Base-by-base conservation (phyloP, 1,140 invertebrate genomes). In the Pseudomyrmex pallidus region DNA sequence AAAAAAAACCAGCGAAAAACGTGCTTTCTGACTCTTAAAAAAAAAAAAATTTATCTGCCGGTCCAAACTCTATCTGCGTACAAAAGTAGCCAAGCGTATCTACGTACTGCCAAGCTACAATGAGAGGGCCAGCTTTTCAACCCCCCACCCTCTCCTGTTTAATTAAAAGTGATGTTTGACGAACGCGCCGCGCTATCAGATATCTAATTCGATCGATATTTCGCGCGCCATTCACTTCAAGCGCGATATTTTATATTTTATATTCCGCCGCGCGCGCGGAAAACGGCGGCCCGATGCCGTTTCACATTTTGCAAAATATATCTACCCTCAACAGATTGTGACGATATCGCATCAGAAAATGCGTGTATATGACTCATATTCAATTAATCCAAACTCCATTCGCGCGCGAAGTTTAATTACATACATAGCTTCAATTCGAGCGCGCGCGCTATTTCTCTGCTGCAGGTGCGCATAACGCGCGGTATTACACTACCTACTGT, bases 161-260 rank as follows among this genome's bases (percentile, higher is more conserved):
- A 80, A 80, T 80, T 80, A 80, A 80, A 80, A 80, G 76, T 72
- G 66, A 72, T 72, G 66, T 80, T 80, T 80, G 66, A 80, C 44
- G 54, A 80, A 70, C 76, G 44, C 35, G 35, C 35, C 13, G 50
- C 70, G 54, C 54, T 78, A 78, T 70, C 76, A 52, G 54, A 12
- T 57, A 12, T 57, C 67, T 57, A 15, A 54, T 35, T 72, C 15
- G 25, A 72, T 80, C 44, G 76, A 80, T 72, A 80, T 50, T 35
- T 44, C 64, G 22, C 15, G 20, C 20, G 15, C 54, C 63, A 44
- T 70, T 57, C 56, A 25, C 44, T 59, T 48, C 22, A 2, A 3
- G 35, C 35, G 35, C 12, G 66, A 59, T 61, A 72, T 70, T 35
- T 35, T 35, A 35, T 7, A 35, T 35, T 35, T 35, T 7, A 35